Percentiles rank a stretch among this genome's conserved stretches.
Evolutionary conservation across 2,113 vertebrate genomes (phyloP).

Genomic region (Miniopterus natalensis): DNA sequence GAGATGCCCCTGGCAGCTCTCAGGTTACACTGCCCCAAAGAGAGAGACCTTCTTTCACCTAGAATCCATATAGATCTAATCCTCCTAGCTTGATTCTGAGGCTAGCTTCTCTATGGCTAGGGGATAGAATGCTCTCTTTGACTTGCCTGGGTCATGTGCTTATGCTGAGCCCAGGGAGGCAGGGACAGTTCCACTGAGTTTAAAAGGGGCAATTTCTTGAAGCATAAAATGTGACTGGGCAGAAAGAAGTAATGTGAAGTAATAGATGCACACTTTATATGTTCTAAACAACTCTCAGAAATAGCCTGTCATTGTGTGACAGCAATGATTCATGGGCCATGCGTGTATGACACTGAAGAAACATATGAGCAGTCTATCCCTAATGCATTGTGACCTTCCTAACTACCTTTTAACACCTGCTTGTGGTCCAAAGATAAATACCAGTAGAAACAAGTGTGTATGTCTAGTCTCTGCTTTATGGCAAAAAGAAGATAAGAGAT

Average conservation of each 20-base stretch:
- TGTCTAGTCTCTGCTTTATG: conserved; percentile 55
- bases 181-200: background rate
- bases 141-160: background rate
- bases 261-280: background rate
- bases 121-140: background rate
- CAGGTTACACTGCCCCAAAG: background rate
- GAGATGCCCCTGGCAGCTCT: background rate
- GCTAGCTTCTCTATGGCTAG: background rate
- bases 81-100: background rate
- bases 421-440: conserved; percentile 52
- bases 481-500: conserved; percentile 71
- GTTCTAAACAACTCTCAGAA: background rate
- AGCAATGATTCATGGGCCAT: background rate
- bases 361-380: background rate
- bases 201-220: background rate
- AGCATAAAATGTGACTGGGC: background rate
- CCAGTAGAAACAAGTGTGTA: background rate
- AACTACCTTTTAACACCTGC: conserved; percentile 9
- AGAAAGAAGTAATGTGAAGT: background rate
- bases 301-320: background rate
- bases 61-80: background rate
- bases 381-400: conserved; percentile 4
- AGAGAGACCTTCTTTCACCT: background rate
- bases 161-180: background rate
- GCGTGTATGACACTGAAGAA: background rate